A percentile compares a stretch with the other conserved stretches of the same genome.
Evolutionary conservation across 2,797 vertebrate species (phyloP).

Genomic region (Carapus acus): DNA sequence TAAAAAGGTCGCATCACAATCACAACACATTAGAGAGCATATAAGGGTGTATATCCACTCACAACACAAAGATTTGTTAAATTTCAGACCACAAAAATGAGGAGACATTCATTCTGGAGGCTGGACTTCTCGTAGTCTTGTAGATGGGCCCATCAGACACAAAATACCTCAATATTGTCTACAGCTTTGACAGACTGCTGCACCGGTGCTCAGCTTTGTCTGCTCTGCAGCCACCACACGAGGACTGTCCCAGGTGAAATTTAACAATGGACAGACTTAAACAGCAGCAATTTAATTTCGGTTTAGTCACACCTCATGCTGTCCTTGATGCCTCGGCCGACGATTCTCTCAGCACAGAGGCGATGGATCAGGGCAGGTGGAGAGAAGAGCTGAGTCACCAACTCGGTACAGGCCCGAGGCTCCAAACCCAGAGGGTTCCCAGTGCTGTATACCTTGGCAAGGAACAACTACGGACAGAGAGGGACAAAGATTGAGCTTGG

Average conservation of each 20-base stretch:
- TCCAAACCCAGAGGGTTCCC: constrained; percentile 83
- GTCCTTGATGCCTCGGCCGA: constrained; percentile 87
- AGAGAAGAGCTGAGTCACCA: constrained; percentile 84
- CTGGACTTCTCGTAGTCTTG: too few relatives aligned
- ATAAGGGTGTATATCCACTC: too few relatives aligned
- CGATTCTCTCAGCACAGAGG: constrained; percentile 69
- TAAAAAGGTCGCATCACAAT: too few relatives aligned
- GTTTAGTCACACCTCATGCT: constrained; percentile 83
- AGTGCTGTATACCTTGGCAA: constrained; percentile 85
- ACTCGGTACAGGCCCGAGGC: constrained; percentile 71
- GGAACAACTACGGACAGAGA: constrained; percentile 70
- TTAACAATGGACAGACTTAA: too few relatives aligned
- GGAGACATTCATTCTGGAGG: neutral
- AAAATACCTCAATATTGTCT: too few relatives aligned
- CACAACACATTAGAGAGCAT: too few relatives aligned
- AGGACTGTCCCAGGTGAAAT: too few relatives aligned
- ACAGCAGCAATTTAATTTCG: too few relatives aligned
- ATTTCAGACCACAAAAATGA: neutral
- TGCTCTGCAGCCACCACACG: too few relatives aligned
- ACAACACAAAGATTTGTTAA: neutral
- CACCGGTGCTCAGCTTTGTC: too few relatives aligned
- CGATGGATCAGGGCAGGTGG: constrained; percentile 66
- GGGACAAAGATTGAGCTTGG: constrained; percentile 6
- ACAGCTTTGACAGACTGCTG: too few relatives aligned
- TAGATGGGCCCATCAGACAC: too few relatives aligned